These are phyloP conservation scores for Drosophila kikkawai DNA, from an alignment of 1,140 invertebrate genomes.

Conservation along the genomic window DNA sequence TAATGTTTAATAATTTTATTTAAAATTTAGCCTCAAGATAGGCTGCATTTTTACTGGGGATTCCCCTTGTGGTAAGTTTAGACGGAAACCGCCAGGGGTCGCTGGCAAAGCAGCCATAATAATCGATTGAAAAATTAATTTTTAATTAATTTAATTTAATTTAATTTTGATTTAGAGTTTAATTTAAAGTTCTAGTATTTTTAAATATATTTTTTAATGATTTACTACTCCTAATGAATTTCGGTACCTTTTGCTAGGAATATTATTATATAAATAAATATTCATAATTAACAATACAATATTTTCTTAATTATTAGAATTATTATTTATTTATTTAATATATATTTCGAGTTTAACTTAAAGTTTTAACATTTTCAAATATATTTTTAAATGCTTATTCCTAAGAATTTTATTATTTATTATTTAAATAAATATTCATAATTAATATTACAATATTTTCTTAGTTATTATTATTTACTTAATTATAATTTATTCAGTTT, in stretches of 20 bases:
- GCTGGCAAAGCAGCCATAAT: background rate
- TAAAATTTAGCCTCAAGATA: background rate
- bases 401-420: no score
- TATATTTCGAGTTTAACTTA: no score
- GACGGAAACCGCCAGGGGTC: background rate
- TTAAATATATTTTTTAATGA: background rate
- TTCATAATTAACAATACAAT: no score
- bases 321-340: no score
- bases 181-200: background rate
- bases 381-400: no score
- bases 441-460: no score
- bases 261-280: no score
- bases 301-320: no score
- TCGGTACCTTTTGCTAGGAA: background rate
- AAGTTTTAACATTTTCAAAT: no score
- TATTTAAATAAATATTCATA: no score
- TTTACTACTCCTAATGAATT: background rate
- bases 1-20: background rate
- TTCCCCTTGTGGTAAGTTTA: background rate
- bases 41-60: background rate
- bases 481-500: background rate
- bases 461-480: no score
- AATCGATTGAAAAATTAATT: background rate
- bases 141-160: no score
- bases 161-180: background rate